These are phyloP conservation scores for Loriculus beryllinus DNA, from an alignment of 2,797 vertebrate species.

Conservation along the genomic window DNA sequence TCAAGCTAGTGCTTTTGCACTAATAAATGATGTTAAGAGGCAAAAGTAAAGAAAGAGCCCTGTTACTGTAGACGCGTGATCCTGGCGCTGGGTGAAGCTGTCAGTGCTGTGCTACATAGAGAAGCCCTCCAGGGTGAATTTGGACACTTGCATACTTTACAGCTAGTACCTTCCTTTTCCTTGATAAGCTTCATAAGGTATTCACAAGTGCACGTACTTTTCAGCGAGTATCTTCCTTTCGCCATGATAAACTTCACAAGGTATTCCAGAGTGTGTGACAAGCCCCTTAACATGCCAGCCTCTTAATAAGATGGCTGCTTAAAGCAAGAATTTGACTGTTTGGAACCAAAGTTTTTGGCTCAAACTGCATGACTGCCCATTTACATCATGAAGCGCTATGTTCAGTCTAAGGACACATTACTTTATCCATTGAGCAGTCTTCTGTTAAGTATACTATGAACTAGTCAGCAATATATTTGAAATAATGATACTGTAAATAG, in stretches of 20 bases:
- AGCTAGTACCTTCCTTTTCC: background rate
- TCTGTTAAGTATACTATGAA: background rate
- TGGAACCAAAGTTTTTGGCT: background rate
- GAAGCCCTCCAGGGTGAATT: background rate
- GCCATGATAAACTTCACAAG: background rate
- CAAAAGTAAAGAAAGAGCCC: background rate
- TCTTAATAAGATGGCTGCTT: background rate
- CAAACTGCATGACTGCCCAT: background rate
- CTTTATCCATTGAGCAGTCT: background rate
- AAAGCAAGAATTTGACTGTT: background rate
- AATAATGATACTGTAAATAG: background rate
- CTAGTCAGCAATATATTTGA: background rate
- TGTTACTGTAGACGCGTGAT: background rate
- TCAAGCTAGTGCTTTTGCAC: background rate
- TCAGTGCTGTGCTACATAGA: background rate
- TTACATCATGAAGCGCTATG: background rate
- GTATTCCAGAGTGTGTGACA: accelerated
- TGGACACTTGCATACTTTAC: background rate
- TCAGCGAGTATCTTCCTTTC: background rate
- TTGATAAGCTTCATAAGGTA: background rate
- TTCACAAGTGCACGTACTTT: background rate
- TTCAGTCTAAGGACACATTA: background rate
- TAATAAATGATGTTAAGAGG: background rate
- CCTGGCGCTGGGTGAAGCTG: background rate
- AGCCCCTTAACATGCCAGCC: background rate